phyloP scores from a whole-genome alignment of 2,888 invertebrate species.

The Leptopterna dolabrata region DNA sequence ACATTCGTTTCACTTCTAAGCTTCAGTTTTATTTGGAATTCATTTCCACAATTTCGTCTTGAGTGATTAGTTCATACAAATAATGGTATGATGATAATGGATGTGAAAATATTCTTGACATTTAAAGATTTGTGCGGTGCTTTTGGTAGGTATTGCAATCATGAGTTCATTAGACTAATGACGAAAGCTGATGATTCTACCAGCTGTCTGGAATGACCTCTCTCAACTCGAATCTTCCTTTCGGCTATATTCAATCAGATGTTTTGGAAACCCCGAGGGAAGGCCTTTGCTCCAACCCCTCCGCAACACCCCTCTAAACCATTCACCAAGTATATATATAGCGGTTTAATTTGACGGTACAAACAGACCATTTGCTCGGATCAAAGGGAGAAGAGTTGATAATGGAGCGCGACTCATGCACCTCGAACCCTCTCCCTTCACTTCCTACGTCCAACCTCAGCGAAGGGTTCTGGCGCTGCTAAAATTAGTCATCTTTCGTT shows the following conservation, averaged over 20 bases:
- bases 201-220: too few species aligned
- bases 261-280: neutral
- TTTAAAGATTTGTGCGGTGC: too few species aligned
- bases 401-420: conserved; percentile 36
- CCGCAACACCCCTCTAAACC: neutral
- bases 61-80: too few species aligned
- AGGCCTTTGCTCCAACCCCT: neutral
- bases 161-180: too few species aligned
- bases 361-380: conserved; percentile 50
- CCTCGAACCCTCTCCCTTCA: neutral
- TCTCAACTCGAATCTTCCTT: neutral
- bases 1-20: too few species aligned
- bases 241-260: neutral
- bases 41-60: too few species aligned
- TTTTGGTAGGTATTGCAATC: too few species aligned
- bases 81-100: too few species aligned
- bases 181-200: too few species aligned
- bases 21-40: too few species aligned
- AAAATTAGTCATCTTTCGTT: conserved; percentile 48
- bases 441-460: neutral
- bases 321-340: conserved; percentile 21
- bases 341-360: conserved; percentile 47
- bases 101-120: too few species aligned
- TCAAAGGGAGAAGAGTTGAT: conserved; percentile 41
- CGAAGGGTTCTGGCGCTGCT: neutral